Conservation (phyloP, 2,888 invertebrate genomes). For the Horisme vitalbata region DNA sequence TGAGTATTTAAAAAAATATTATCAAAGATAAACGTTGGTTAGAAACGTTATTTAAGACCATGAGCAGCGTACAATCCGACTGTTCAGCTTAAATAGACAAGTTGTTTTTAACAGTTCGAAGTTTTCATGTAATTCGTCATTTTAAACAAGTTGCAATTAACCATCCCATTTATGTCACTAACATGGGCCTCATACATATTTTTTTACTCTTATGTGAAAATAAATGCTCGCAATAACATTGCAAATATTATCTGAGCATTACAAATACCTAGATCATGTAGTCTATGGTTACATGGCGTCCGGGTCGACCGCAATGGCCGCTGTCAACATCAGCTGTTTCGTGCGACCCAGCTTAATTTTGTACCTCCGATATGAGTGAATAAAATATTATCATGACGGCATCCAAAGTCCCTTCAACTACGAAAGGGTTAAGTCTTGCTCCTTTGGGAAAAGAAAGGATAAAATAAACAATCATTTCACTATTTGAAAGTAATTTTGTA, state of each 20-base stretch:
- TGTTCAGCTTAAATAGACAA: too few species aligned
- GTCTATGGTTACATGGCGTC: conserved; percentile 42
- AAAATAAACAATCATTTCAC: conserved; percentile 10
- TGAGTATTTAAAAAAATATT: too few species aligned
- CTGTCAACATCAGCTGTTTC: conserved; percentile 68
- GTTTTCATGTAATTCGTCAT: too few species aligned
- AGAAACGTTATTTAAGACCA: too few species aligned
- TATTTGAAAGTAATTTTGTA: conserved; percentile 5
- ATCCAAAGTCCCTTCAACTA: conserved; percentile 13
- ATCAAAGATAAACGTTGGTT: too few species aligned
- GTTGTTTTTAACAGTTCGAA: too few species aligned
- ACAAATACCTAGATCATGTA: conserved; percentile 30
- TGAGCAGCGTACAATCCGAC: too few species aligned
- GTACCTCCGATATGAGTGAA: conserved; percentile 23
- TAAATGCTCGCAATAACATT: background rate
- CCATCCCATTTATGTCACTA: too few species aligned
- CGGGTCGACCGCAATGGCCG: conserved; percentile 58
- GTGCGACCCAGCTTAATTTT: conserved; percentile 38
- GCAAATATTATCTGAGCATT: conserved; percentile 11
- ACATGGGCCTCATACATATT: background rate
- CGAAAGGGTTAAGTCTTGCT: conserved; percentile 18
- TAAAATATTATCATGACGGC: conserved; percentile 27
- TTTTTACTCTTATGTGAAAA: background rate
- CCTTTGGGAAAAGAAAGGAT: conserved; percentile 19
- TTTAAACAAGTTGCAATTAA: too few species aligned